Evolutionary conservation across 2,797 vertebrate species (phyloP).

Genomic region (Zalophus californianus): DNA sequence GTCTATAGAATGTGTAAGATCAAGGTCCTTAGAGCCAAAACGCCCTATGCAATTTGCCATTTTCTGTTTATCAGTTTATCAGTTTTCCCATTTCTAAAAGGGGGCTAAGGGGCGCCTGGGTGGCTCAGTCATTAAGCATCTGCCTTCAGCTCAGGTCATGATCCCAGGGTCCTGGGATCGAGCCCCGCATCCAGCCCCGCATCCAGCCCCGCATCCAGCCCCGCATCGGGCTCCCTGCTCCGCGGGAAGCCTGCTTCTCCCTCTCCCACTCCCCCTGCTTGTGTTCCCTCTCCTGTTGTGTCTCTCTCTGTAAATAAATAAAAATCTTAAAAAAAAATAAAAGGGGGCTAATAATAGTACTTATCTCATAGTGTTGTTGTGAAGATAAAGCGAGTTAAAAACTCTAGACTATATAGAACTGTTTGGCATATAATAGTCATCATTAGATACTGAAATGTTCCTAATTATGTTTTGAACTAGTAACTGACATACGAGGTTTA

Average conservation of each 20-base stretch:
- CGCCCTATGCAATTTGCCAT: accelerated
- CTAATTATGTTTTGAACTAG: not conserved
- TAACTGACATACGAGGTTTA: not conserved
- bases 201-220: too few species aligned
- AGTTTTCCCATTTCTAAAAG: not conserved
- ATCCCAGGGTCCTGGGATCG: too few species aligned
- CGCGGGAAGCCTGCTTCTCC: too few species aligned
- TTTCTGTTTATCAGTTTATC: not conserved
- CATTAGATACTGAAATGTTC: not conserved
- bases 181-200: too few species aligned
- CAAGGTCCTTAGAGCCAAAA: not conserved
- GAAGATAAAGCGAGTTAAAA: not conserved
- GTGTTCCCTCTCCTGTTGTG: too few species aligned
- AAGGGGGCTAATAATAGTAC: not conserved
- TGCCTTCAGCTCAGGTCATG: too few species aligned
- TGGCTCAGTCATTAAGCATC: too few species aligned
- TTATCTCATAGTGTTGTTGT: not conserved
- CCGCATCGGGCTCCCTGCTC: too few species aligned
- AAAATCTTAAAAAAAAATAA: not conserved
- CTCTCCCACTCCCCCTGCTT: too few species aligned
- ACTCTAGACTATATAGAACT: not conserved
- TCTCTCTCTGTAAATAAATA: too few species aligned
- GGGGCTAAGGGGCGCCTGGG: not conserved
- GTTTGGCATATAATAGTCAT: not conserved
- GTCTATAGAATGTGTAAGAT: not conserved